Evolutionary conservation across 2,797 vertebrate genomes (phyloP), one percentile per base, ranked within the genome.

Genomic region (Pachyuromys duprasi): DNA sequence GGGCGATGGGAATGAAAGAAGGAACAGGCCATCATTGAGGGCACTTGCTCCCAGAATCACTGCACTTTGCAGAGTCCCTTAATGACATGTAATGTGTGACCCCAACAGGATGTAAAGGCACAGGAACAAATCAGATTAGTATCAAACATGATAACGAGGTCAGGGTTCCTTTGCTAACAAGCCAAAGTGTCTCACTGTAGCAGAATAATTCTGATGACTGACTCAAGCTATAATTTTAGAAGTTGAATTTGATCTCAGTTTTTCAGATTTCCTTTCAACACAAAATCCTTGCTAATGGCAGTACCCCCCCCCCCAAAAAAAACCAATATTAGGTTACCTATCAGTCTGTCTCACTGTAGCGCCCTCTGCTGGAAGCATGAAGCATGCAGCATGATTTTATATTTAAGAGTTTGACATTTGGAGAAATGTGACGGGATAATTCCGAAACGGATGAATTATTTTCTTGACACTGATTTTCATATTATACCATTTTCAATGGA

Each of bases 321-420:
- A n/a, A 60, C 45, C 20, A 26, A 0, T 33, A 45, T 60, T 45
- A 0, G 63, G 78, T 26, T 49, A 33, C 83, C 49, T 57, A 3
- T 63, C 24, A n/a, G 0, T 72, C 49, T 80, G 5, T 60, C 26
- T 42, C 1, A 53, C 83, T 93, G 72, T 97, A 55, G 93, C 96
- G 70, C 96, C 83, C 97, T 65, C 97, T 95, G 45, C 90, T 97
- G 96, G 95, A 96, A 87, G 74, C 74, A 60, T 81, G 36, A 53
- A 49, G 69, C 65, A 20, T 70, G 0, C 88, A 60, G n/a, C 53
- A 12, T 65, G 0, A 87, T 76, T 42, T 80, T 94, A 92, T 9
- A 82, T 79, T 15, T 28, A n/a, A 92, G 22, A 33, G 89, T 92
- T 95, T 93, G 36, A 26, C 80, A 5, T 92, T 87, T 90, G 62